A percentile compares a stretch with the other conserved stretches of the same genome.
Evolutionary conservation across 2,113 vertebrate species (phyloP).

Genomic region (Montifringilla adamsi): DNA sequence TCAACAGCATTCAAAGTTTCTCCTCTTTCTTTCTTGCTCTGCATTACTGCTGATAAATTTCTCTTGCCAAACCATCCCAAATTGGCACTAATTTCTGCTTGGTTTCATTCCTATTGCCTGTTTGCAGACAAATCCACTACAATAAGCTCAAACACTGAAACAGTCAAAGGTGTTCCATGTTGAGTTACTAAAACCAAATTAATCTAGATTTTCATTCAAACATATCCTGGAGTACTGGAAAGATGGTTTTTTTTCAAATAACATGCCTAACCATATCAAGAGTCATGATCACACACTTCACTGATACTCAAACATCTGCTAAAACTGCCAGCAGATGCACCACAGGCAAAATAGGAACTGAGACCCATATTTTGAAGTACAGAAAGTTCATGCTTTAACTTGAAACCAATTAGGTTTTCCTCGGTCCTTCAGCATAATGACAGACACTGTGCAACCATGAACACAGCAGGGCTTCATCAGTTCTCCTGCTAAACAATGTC

Average conservation of each 20-base stretch:
- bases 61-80: neutral
- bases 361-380: neutral
- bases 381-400: neutral
- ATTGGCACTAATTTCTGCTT: neutral
- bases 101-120: neutral
- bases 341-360: neutral
- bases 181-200: neutral
- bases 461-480: neutral
- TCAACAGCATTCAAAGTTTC: neutral
- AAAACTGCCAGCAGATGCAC: neutral
- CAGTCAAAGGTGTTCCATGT: neutral
- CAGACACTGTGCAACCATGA: neutral
- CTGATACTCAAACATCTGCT: neutral
- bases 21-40: neutral
- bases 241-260: neutral
- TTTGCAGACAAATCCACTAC: neutral
- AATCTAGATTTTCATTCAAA: neutral
- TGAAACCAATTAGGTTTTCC: neutral
- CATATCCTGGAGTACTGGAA: neutral
- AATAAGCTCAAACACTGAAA: neutral
- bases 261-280: neutral
- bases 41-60: neutral
- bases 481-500: neutral
- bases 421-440: neutral
- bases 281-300: neutral